Percentiles rank a stretch among this genome's conserved stretches.
These are phyloP conservation scores for Ochotona princeps DNA, from an alignment of 2,113 vertebrate genomes.

Conservation along the genomic window DNA sequence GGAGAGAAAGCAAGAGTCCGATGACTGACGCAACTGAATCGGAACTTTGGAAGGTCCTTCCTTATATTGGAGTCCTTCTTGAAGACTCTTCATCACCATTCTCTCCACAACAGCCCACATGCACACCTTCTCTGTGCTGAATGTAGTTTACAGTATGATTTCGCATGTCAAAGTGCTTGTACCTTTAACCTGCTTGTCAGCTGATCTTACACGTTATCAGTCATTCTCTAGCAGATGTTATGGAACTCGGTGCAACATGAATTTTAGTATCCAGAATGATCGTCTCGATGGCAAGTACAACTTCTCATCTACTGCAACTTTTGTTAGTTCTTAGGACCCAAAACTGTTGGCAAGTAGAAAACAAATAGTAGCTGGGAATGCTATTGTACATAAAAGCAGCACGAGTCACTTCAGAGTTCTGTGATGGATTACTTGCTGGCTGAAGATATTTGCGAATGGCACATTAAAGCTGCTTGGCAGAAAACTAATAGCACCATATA, in stretches of 20 bases:
- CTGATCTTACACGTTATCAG: constrained; percentile 35
- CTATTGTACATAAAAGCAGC: constrained; percentile 24
- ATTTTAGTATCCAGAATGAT: constrained; percentile 39
- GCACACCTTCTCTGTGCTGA: not conserved
- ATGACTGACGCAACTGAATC: too few relatives aligned
- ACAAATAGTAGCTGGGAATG: constrained; percentile 36
- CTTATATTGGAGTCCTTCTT: too few relatives aligned
- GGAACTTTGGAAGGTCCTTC: too few relatives aligned
- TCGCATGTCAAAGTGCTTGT: constrained; percentile 30
- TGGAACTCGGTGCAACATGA: constrained; percentile 29
- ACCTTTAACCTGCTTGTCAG: not conserved
- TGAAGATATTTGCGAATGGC: not conserved
- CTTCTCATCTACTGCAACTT: constrained; percentile 3
- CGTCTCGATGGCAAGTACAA: constrained; percentile 15
- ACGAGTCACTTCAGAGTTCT: not conserved
- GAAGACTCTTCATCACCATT: not conserved
- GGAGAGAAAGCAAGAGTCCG: too few relatives aligned
- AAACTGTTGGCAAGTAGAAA: constrained; percentile 15
- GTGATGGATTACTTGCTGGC: constrained; percentile 12
- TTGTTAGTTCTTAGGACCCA: constrained; percentile 38
- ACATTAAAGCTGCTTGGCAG: constrained; percentile 9
- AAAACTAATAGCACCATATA: constrained; percentile 33
- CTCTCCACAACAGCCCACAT: not conserved
- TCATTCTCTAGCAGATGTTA: constrained; percentile 10
- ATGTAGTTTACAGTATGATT: not conserved